These are phyloP conservation scores for Cephus sareptanus DNA, from an alignment of 2,888 invertebrate species.

Conservation along the genomic window DNA sequence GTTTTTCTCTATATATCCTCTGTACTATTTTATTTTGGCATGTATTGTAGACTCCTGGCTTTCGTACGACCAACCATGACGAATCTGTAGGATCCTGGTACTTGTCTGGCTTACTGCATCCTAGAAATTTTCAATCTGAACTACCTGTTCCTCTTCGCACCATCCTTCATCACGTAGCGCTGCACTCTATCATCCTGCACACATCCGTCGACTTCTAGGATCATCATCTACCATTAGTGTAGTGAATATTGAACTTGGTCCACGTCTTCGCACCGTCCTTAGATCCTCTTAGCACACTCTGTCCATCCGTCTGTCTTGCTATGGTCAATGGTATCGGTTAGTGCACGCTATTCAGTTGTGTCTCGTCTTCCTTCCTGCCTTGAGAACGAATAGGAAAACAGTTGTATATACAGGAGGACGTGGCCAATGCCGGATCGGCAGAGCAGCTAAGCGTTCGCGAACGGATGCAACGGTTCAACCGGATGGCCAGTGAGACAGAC, in stretches of 20 bases:
- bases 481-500: conserved; percentile 84
- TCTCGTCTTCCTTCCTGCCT: neutral
- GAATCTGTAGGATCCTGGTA: neutral
- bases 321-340: neutral
- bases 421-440: conserved; percentile 43
- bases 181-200: neutral
- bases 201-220: neutral
- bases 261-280: neutral
- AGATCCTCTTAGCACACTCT: neutral
- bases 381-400: neutral
- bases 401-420: conserved; percentile 47
- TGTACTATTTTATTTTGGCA: neutral
- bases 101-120: neutral
- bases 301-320: neutral
- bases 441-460: conserved; percentile 88
- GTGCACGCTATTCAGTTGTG: neutral
- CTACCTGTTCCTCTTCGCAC: neutral
- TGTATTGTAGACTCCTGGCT: neutral
- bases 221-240: neutral
- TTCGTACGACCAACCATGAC: neutral
- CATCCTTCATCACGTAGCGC: neutral
- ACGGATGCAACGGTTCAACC: conserved; percentile 91
- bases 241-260: neutral
- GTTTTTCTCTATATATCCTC: neutral
- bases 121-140: neutral